A percentile compares a stretch with the other conserved stretches of the same genome.
Conservation (phyloP, 2,113 vertebrate species). For the Lagopus muta region DNA sequence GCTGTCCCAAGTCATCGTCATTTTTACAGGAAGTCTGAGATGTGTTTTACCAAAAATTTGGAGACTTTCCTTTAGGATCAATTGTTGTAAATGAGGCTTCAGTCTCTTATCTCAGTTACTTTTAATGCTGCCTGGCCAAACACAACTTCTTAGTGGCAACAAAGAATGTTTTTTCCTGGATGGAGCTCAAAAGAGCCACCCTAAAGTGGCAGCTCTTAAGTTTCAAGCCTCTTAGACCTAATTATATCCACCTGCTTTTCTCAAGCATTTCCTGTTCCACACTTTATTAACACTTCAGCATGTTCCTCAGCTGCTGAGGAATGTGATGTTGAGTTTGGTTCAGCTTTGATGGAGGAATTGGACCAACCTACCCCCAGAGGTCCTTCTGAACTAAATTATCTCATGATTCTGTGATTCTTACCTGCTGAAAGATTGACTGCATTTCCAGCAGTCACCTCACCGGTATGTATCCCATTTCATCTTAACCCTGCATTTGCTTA, state of each 20-base stretch:
- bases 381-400: constrained; percentile 47
- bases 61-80: background rate
- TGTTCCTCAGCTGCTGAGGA: background rate
- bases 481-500: constrained; percentile 58
- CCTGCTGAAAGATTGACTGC: background rate
- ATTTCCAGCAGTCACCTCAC: background rate
- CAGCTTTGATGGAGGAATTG: background rate
- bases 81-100: background rate
- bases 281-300: background rate
- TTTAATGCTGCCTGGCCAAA: background rate
- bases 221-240: background rate
- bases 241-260: background rate
- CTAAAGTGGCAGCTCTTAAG: background rate
- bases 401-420: background rate
- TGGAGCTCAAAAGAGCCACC: background rate
- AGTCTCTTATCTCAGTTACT: background rate
- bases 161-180: background rate
- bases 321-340: background rate
- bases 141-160: background rate
- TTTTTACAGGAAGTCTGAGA: background rate
- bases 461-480: background rate
- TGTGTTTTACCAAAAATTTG: background rate
- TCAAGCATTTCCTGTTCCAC: background rate
- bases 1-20: background rate
- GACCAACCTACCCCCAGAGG: constrained; percentile 23